A percentile compares a stretch with the other conserved stretches of the same genome.
These are phyloP conservation scores for Corvus cornix DNA, from an alignment of 2,113 vertebrate species.

Conservation along the genomic window DNA sequence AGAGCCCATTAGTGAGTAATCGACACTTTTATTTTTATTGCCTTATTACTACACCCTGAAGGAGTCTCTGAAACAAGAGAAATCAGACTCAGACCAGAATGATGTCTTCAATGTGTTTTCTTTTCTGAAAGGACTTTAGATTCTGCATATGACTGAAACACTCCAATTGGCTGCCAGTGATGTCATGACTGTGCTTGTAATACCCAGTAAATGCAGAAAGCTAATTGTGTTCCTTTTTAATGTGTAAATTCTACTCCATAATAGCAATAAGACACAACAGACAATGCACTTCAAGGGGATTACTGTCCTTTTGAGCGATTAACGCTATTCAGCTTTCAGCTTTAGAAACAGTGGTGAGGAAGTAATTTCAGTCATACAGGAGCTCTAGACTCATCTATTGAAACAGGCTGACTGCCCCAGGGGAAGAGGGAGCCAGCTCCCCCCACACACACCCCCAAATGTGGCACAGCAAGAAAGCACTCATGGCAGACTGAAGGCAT, in stretches of 20 bases:
- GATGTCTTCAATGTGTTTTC: conserved; percentile 30
- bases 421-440: conserved; percentile 3
- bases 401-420: conserved; percentile 24
- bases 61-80: conserved; percentile 21
- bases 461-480: neutral
- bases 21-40: neutral
- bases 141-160: neutral
- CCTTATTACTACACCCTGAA: conserved; percentile 15
- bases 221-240: conserved; percentile 64
- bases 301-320: conserved; percentile 37
- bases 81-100: conserved; percentile 22
- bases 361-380: conserved; percentile 36
- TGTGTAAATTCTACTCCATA: conserved; percentile 52
- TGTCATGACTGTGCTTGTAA: conserved; percentile 33
- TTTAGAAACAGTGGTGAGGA: conserved; percentile 50
- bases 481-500: neutral
- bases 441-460: neutral
- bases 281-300: conserved; percentile 46
- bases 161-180: conserved; percentile 47
- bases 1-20: neutral
- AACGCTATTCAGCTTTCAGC: conserved; percentile 48
- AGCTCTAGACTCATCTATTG: conserved; percentile 8
- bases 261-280: conserved; percentile 34
- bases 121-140: conserved; percentile 33
- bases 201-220: conserved; percentile 55